Evolutionary conservation across 2,113 vertebrate species (phyloP).

Genomic region (Sapajus apella): DNA sequence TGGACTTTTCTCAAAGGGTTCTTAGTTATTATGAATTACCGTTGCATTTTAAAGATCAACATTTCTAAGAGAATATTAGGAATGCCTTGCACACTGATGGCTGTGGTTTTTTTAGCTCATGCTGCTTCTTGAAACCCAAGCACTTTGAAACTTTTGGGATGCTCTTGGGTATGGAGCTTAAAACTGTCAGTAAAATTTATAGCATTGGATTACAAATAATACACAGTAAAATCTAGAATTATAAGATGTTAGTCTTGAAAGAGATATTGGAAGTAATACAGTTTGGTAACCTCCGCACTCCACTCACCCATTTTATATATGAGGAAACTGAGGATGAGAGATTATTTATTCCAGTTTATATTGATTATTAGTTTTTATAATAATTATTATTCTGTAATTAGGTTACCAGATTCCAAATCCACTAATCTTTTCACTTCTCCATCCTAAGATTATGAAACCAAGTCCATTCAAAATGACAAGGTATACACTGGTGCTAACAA

Average conservation of each 20-base stretch:
- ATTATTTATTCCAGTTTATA: not conserved
- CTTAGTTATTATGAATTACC: constrained; percentile 44
- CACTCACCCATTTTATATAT: not conserved
- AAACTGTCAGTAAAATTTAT: not conserved
- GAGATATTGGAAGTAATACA: not conserved
- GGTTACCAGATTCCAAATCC: not conserved
- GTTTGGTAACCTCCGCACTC: not conserved
- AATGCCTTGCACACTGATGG: not conserved
- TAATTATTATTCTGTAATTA: not conserved
- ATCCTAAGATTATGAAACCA: not conserved
- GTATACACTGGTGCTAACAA: not conserved
- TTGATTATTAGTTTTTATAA: not conserved
- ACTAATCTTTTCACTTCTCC: not conserved
- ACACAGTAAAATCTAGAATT: not conserved
- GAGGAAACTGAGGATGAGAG: not conserved
- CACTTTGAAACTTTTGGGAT: not conserved
- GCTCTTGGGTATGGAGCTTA: not conserved
- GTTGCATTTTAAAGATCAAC: constrained; percentile 10
- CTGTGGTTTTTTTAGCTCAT: not conserved
- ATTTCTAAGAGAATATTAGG: not conserved
- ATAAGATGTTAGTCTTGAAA: not conserved
- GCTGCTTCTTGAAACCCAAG: not conserved
- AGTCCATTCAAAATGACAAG: not conserved
- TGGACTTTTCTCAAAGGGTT: constrained; percentile 18
- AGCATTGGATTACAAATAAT: not conserved